phyloP scores from a whole-genome alignment of 1,140 invertebrate species.

The Colletes latitarsis region DNA sequence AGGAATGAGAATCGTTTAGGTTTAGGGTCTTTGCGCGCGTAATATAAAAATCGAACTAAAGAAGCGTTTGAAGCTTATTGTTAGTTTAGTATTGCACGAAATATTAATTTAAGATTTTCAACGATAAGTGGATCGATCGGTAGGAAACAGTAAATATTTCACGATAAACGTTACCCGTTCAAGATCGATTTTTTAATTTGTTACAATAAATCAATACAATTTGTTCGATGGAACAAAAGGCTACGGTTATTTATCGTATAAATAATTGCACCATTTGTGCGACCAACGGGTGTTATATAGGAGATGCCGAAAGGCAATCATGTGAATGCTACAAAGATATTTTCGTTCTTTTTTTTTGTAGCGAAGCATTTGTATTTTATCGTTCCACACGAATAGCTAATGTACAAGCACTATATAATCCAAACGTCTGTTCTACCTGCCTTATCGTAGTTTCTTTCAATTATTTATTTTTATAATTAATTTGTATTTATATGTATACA shows the following conservation, averaged over 20 bases:
- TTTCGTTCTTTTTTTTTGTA: slow-evolving; percentile 45
- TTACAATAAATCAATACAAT: slow-evolving; percentile 53
- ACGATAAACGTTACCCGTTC: slow-evolving; percentile 23
- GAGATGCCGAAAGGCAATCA: slow-evolving; percentile 45
- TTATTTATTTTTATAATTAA: slow-evolving; percentile 66
- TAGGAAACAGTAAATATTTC: slow-evolving; percentile 13
- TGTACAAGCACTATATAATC: slow-evolving; percentile 67
- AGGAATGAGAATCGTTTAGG: background rate
- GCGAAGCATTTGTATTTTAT: slow-evolving; percentile 63
- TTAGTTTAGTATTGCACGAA: background rate
- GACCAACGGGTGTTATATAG: slow-evolving; percentile 43
- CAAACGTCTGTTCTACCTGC: slow-evolving; percentile 44
- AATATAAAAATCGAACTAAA: background rate
- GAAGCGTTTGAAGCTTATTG: background rate
- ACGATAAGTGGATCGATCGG: background rate
- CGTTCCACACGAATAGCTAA: slow-evolving; percentile 62
- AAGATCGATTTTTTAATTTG: slow-evolving; percentile 36
- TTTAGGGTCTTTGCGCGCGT: background rate
- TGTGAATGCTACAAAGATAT: slow-evolving; percentile 55
- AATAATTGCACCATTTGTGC: slow-evolving; percentile 54
- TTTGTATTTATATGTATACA: slow-evolving; percentile 71
- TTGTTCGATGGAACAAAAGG: slow-evolving; percentile 48
- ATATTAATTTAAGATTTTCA: background rate
- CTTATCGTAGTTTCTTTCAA: slow-evolving; percentile 57
- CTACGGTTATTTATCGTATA: slow-evolving; percentile 48